Base-by-base conservation (phyloP, 1,140 invertebrate species). In the Linepithema humile region DNA sequence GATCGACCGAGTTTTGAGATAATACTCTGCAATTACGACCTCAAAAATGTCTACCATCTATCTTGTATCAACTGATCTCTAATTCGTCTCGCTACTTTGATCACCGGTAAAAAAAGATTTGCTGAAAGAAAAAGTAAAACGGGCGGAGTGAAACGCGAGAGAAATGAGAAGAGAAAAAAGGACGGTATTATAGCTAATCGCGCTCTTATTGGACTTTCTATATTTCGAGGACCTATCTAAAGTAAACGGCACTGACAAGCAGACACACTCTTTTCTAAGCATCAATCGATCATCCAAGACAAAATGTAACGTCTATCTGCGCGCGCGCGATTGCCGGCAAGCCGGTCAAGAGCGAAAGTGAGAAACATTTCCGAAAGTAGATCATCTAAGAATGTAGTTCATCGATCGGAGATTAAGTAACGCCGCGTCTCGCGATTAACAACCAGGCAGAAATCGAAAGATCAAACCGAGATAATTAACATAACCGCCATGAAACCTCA, bases 321-420 rank as follows among this genome's bases (percentile, higher is more conserved):
- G 43, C 48, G 50, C 35, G n/a, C 4, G 17, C 45, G 12, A 20
- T 45, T 32, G 35, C 53, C 17, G 40, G 12, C 43, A 65, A 48
- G 53, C 48, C 23, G 62, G 26, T 57, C 48, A 32, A 80, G 12
- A 80, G 64, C 62, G 23, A 80, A 69, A 80, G 75, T 43, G 50
- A 80, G 35, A 5, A 43, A 23, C 48, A n/a, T 70, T 80, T 57
- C 26, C 43, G 35, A 80, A 70, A 80, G 75, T 70, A 80, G 38
- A 80, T 70, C 35, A 48, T 40, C 45, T 35, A 38, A 17, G 35
- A 78, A 80, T 57, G 35, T 67, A 78, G 20, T 9, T 15, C 60
- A 12, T 43, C 12, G 45, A 53, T 55, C 45, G n/a, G 1, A 3
- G 48, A 55, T 57, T 69, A 40, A 70, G 64, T 69, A 80, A 80